Conservation (phyloP, 2,113 vertebrate species). For the Epinephelus cyanopodus region DNA sequence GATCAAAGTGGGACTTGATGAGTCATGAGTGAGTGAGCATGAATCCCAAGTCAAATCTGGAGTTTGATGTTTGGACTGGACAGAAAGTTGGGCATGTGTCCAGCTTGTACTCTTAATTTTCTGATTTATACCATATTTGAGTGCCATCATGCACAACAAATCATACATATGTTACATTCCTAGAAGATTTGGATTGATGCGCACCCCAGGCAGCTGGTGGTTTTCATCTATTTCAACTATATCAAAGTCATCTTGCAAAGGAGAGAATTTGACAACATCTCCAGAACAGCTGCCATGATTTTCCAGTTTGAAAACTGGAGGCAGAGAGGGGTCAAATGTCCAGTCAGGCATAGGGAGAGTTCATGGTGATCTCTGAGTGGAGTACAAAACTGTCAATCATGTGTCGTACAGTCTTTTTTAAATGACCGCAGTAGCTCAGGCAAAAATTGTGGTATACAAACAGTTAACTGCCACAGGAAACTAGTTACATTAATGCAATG, state of each 20-base stretch:
- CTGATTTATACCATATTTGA: neutral
- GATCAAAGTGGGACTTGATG: slow-evolving; percentile 16
- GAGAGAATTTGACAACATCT: neutral
- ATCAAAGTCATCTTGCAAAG: neutral
- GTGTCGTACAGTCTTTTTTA: neutral
- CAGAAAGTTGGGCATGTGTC: neutral
- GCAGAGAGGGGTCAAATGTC: neutral
- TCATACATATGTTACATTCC: neutral
- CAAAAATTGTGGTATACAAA: neutral
- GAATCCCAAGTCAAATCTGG: slow-evolving; percentile 3
- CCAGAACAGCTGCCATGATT: neutral
- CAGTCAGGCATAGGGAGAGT: neutral
- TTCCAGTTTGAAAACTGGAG: neutral
- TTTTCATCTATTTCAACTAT: slow-evolving; percentile 5
- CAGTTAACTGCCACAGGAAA: neutral
- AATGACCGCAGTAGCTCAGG: neutral
- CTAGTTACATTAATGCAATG: neutral
- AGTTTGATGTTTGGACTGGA: slow-evolving; percentile 7
- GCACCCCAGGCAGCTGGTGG: neutral
- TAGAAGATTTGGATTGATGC: neutral
- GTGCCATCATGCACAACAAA: neutral
- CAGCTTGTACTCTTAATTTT: neutral
- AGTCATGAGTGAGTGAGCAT: slow-evolving; percentile 18
- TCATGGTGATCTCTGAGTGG: neutral
- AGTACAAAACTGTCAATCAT: neutral